Conservation (phyloP, 2,888 invertebrate genomes). For the Seladonia tumulorum region DNA sequence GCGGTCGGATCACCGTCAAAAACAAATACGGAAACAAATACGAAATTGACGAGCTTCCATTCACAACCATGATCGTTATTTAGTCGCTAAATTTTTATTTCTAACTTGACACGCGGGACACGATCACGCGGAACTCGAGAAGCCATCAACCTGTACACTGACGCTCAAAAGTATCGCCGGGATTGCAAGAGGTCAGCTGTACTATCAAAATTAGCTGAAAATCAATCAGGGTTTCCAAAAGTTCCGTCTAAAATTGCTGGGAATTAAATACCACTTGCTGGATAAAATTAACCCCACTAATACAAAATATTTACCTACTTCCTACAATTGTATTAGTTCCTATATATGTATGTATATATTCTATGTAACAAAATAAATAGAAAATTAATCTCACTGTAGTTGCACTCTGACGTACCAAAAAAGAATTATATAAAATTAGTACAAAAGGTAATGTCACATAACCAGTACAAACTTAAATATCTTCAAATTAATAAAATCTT, state of each 20-base stretch:
- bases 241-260: not conserved
- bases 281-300: not conserved
- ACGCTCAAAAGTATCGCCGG: not conserved
- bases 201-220: not conserved
- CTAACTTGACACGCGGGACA: constrained; percentile 5
- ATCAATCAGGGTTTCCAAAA: not conserved
- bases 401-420: not conserved
- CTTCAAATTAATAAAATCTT: not conserved
- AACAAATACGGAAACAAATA: constrained; percentile 68
- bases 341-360: not conserved
- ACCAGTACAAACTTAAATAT: not conserved
- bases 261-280: not conserved
- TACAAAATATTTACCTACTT: not conserved
- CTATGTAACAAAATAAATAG: not conserved
- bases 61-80: not conserved
- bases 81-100: constrained; percentile 9
- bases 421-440: not conserved
- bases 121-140: not conserved
- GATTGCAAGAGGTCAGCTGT: not conserved
- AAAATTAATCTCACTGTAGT: not conserved
- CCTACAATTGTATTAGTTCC: not conserved
- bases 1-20: constrained; percentile 78
- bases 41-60: constrained; percentile 50
- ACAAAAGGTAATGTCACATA: not conserved
- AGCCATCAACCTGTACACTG: not conserved